These are phyloP conservation scores for Hymenopus coronatus DNA, from an alignment of 2,888 invertebrate species.

Conservation along the genomic window DNA sequence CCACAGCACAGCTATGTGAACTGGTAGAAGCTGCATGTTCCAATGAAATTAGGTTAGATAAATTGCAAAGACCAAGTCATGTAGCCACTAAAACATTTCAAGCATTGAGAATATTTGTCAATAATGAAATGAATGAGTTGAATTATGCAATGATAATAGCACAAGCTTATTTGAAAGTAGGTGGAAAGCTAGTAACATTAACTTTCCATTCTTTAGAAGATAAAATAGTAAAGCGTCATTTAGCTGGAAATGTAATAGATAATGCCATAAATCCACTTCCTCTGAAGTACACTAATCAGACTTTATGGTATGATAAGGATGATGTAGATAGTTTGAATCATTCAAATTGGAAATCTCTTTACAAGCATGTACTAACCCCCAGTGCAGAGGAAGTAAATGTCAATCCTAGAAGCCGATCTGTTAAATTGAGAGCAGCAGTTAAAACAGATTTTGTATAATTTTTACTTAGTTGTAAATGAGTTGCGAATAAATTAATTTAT, in stretches of 20 bases:
- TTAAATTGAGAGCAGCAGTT: constrained; percentile 79
- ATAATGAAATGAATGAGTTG: constrained; percentile 93
- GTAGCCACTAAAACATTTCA: constrained; percentile 90
- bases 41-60: constrained; percentile 60
- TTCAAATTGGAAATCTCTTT: constrained; percentile 72
- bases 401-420: constrained; percentile 87
- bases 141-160: constrained; percentile 83
- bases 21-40: constrained; percentile 64
- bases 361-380: constrained; percentile 78
- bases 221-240: constrained; percentile 85
- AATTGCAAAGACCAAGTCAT: constrained; percentile 71
- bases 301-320: constrained; percentile 54
- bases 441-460: constrained; percentile 48
- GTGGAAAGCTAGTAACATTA: constrained; percentile 76
- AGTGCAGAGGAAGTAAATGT: constrained; percentile 65
- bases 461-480: background rate
- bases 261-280: constrained; percentile 69
- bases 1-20: constrained; percentile 78
- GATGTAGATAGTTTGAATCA: constrained; percentile 61
- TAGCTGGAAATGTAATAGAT: constrained; percentile 72
- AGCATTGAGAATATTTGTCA: constrained; percentile 91
- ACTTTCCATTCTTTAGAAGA: constrained; percentile 94
- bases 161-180: constrained; percentile 69
- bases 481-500: background rate
- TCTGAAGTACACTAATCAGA: constrained; percentile 66